phyloP scores from a whole-genome alignment of 2,797 vertebrate species.

The Poeciliopsis turneri region DNA sequence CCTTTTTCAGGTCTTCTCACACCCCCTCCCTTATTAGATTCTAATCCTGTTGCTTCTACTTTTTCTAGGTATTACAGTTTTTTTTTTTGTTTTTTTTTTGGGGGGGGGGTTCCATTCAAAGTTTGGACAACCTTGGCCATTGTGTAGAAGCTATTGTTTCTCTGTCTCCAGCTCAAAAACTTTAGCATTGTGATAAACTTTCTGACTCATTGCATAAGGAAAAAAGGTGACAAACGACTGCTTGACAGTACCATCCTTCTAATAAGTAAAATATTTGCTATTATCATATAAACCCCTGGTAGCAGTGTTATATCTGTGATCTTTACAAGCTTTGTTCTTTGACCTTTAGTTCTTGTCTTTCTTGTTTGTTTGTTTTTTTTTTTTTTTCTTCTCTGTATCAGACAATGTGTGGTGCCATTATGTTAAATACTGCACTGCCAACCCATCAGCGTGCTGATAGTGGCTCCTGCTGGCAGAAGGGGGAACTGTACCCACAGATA shows the following conservation, averaged over 20 bases:
- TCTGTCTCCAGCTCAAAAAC: conserved; percentile 44
- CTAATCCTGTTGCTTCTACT: conserved; percentile 2
- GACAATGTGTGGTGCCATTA: conserved; percentile 4
- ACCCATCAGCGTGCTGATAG: conserved; percentile 60
- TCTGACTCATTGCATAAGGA: conserved; percentile 42
- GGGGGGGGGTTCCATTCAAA: not conserved
- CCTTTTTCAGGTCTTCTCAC: conserved; percentile 23
- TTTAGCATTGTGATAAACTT: conserved; percentile 33
- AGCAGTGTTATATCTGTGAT: conserved; percentile 33
- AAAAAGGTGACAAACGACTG: conserved; percentile 34
- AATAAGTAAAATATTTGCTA: conserved; percentile 35
- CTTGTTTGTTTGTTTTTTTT: not conserved
- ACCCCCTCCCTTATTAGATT: not conserved
- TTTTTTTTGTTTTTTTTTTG: conserved; percentile 3
- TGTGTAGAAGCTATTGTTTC: conserved; percentile 26
- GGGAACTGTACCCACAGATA: conserved; percentile 31
- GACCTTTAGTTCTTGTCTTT: conserved; percentile 24
- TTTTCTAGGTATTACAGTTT: conserved; percentile 1
- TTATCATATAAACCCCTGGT: conserved; percentile 40
- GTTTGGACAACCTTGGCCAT: conserved; percentile 4
- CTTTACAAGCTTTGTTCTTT: conserved; percentile 27
- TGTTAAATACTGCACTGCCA: not conserved
- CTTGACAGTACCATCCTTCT: conserved; percentile 23
- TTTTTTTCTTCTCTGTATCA: conserved; percentile 5
- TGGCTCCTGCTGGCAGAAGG: conserved; percentile 72